Evolutionary conservation across 2,888 invertebrate genomes (phyloP), one percentile per base, ranked within the genome.

Genomic region (Meiosimyza platycephala): DNA sequence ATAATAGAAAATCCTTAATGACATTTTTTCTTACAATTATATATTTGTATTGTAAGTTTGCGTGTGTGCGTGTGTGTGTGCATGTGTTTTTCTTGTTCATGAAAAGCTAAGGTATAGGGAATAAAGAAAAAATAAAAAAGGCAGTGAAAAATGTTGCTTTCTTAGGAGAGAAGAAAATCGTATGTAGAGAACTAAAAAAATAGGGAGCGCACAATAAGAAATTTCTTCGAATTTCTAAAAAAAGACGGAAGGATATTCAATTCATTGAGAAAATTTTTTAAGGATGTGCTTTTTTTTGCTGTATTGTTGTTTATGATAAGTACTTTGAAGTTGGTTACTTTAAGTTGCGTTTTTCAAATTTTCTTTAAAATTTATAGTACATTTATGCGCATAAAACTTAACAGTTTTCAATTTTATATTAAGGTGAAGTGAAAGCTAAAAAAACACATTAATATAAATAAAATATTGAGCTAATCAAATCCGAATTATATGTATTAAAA

Each of bases 1-100:
- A 80, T 80, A 83, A 81, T 80, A 80, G 80, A 83, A 83, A 83
- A 83, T 79, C 83, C 83, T 82, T 82, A 82, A 82, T 82, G 83
- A 83, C 82, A 83, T 83, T 82, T 83, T 40, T 81, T 81, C 81
- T 81, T 80, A 78, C 80, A 78, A 81, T 82, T 82, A 7, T 64
- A n/a, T 57, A 16, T 22, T 40, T 40, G 40, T 40, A 28, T 40
- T 40, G 40, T 40, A 9, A 40, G 40, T 40, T 40, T 1, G 40
- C 6, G 2, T 9, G 60, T 69, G 60, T 51, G 4, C 40, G 18
- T 68, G 47, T 40, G 11, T 33, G 40, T 54, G 16, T 22, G 7
- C 28, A 33, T 9, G 15, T 16, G 16, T 40, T n/a, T 22, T 18
- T 11, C 9, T 18, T 47, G 63, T 63, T 63, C 48, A 48, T 63